Evolutionary conservation across 2,888 invertebrate species (phyloP).

Genomic region (Electrophaes corylata): DNA sequence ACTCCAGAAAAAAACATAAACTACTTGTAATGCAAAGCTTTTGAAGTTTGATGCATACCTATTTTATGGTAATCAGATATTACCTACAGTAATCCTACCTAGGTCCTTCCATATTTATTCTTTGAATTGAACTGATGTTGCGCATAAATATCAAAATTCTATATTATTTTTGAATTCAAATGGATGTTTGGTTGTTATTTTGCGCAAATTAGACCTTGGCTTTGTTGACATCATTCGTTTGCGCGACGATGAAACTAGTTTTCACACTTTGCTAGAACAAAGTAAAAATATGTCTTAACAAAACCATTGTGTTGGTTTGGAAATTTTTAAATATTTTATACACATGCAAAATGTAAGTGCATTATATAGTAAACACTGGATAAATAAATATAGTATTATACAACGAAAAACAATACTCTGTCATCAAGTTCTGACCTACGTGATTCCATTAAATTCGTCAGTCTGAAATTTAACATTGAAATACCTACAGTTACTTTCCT

Average conservation of each 20-base stretch:
- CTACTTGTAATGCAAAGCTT: background rate
- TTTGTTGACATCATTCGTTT: conserved; percentile 20
- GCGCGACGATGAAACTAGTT: conserved; percentile 13
- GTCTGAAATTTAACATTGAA: conserved; percentile 10
- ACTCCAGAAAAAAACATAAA: background rate
- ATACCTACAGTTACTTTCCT: background rate
- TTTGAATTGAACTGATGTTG: too few species aligned
- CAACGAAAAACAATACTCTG: background rate
- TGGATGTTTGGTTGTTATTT: conserved; percentile 3
- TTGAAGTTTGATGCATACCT: too few species aligned
- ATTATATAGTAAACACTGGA: too few species aligned
- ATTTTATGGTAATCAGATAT: too few species aligned
- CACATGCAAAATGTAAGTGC: too few species aligned
- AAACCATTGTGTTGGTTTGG: background rate
- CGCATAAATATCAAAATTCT: too few species aligned
- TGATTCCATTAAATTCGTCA: conserved; percentile 13
- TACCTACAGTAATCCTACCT: too few species aligned
- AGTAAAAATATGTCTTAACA: background rate
- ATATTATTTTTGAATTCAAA: background rate
- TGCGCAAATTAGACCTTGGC: conserved; percentile 16
- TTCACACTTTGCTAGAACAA: background rate
- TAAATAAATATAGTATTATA: background rate
- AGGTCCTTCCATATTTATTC: too few species aligned
- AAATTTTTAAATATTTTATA: background rate
- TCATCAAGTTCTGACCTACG: conserved; percentile 7